Percentiles rank a stretch among this genome's conserved stretches.
phyloP scores from a whole-genome alignment of 2,888 invertebrate genomes.

The Melipona bicolor region DNA sequence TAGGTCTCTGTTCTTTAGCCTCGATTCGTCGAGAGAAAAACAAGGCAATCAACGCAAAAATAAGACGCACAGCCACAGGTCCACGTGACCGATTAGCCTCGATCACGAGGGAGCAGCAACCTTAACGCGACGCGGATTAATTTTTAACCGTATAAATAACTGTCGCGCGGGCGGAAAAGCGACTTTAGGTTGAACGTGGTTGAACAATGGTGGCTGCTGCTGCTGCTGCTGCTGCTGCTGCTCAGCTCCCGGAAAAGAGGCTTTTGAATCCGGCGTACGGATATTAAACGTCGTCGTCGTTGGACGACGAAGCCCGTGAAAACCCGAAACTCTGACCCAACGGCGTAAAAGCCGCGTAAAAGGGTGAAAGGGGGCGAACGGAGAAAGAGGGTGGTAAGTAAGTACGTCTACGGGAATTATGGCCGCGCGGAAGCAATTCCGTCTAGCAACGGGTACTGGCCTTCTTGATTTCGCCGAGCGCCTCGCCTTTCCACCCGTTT shows the following conservation, averaged over 20 bases:
- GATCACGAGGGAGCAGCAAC: background rate
- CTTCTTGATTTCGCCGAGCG: slow-evolving; percentile 59
- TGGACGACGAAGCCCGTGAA: slow-evolving; percentile 20
- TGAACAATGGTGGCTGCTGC: slow-evolving; percentile 15
- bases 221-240: background rate
- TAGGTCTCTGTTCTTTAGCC: background rate
- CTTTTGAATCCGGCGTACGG: slow-evolving; percentile 38
- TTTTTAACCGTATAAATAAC: slow-evolving; percentile 41
- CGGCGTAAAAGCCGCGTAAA: slow-evolving; percentile 5
- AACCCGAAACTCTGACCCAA: slow-evolving; percentile 12
- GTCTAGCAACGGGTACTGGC: slow-evolving; percentile 3
- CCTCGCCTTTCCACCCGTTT: background rate
- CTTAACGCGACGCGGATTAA: slow-evolving; percentile 19
- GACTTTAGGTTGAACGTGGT: slow-evolving; percentile 9
- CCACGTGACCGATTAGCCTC: background rate
- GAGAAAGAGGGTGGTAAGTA: background rate
- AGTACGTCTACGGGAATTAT: slow-evolving; percentile 43
- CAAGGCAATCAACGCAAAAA: background rate
- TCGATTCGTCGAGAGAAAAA: background rate
- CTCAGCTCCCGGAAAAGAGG: slow-evolving; percentile 28
- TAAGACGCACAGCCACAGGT: background rate
- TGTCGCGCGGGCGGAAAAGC: slow-evolving; percentile 1
- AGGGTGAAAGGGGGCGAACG: background rate
- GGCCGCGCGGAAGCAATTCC: slow-evolving; percentile 55
- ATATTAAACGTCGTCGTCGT: slow-evolving; percentile 45